A percentile compares a stretch with the other conserved stretches of the same genome.
These are phyloP conservation scores for Stylophora pistillata DNA, from an alignment of 64 coral and sea anemone genomes.

Conservation along the genomic window DNA sequence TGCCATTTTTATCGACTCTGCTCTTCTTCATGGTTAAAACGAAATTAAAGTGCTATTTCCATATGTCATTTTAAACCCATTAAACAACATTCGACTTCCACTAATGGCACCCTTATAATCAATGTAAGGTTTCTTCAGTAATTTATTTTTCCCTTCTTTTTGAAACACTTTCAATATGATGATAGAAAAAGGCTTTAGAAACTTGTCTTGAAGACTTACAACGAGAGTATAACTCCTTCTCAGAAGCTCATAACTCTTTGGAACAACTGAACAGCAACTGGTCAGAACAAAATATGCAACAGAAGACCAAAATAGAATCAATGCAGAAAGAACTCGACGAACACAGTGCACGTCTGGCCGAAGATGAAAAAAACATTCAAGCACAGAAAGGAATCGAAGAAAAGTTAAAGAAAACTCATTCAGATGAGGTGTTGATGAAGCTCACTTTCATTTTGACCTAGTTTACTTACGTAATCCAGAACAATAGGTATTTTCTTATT, in stretches of 20 bases:
- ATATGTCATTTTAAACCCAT: too few species aligned
- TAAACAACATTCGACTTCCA: too few species aligned
- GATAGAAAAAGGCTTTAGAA: slow-evolving; percentile 52
- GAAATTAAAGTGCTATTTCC: too few species aligned
- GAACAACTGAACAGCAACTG: slow-evolving; percentile 74
- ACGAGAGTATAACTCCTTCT: slow-evolving; percentile 37
- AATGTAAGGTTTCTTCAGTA: background rate
- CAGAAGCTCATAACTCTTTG: slow-evolving; percentile 67
- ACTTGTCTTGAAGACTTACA: slow-evolving; percentile 31
- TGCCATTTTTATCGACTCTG: too few species aligned
- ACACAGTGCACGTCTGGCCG: background rate
- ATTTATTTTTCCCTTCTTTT: background rate
- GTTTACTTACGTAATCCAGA: too few species aligned
- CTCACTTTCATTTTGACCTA: too few species aligned
- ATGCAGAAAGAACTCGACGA: slow-evolving; percentile 25
- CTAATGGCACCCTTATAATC: too few species aligned
- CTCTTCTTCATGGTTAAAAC: too few species aligned
- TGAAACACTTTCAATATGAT: background rate
- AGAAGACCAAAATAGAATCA: slow-evolving; percentile 23
- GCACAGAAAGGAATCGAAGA: slow-evolving; percentile 7
- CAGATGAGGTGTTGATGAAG: slow-evolving; percentile 44
- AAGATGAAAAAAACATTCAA: slow-evolving; percentile 1
- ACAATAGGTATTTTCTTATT: too few species aligned
- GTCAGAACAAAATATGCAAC: slow-evolving; percentile 32
- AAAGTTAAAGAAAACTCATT: slow-evolving; percentile 33